Evolutionary conservation across 2,888 invertebrate genomes (phyloP).

Genomic region (Pyrrhosoma nymphula): DNA sequence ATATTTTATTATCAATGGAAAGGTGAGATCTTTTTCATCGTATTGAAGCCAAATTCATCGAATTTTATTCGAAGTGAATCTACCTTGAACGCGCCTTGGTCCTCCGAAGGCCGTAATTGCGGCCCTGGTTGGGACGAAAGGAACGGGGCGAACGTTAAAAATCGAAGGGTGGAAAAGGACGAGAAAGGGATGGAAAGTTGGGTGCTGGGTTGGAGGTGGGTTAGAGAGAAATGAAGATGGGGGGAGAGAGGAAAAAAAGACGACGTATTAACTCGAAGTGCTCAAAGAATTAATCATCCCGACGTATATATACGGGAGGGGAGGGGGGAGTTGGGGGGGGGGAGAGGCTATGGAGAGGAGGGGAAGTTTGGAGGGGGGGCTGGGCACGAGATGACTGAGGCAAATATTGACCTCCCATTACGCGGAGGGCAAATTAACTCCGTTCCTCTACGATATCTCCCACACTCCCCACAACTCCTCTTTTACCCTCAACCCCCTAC

Average conservation of each 20-base stretch:
- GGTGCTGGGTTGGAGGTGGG: not conserved
- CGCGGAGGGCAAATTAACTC: conserved; percentile 47
- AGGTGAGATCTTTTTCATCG: no score
- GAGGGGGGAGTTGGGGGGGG: not conserved
- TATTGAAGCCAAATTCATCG: no score
- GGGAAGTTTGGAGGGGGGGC: not conserved
- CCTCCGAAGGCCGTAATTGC: no score
- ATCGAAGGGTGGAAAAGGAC: not conserved
- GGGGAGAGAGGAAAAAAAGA: not conserved
- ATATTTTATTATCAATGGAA: no score
- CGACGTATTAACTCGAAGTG: conserved; percentile 40
- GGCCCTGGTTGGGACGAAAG: no score
- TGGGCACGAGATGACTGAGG: conserved; percentile 36
- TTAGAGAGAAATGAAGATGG: not conserved
- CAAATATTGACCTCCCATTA: conserved; percentile 47
- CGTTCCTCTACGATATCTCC: not conserved
- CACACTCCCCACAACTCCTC: not conserved
- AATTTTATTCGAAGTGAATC: no score
- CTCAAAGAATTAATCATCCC: not conserved
- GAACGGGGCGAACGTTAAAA: no score
- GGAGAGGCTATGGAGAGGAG: not conserved
- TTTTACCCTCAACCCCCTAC: not conserved
- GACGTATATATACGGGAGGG: not conserved
- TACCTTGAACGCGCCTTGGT: no score
- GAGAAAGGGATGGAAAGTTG: not conserved